These are phyloP conservation scores for Oostethus manadensis DNA, from an alignment of 2,113 vertebrate species.

Conservation along the genomic window DNA sequence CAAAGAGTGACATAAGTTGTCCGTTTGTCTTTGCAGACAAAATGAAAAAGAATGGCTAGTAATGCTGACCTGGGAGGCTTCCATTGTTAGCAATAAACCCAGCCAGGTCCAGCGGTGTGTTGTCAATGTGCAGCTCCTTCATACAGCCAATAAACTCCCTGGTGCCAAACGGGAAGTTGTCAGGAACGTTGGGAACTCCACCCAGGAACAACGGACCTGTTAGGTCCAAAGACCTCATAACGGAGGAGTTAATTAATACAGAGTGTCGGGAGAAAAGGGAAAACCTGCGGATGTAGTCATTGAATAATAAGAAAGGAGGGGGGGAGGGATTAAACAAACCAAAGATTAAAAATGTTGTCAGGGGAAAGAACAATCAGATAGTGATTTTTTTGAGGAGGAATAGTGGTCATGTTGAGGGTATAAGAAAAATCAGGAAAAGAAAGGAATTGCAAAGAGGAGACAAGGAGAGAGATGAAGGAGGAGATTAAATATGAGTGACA, in stretches of 20 bases:
- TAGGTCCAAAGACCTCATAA: constrained; percentile 88
- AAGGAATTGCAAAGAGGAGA: constrained; percentile 18
- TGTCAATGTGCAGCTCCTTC: constrained; percentile 92
- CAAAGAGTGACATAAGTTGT: no score
- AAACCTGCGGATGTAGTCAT: not conserved
- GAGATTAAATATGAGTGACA: constrained; percentile 35
- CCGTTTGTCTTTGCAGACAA: no score
- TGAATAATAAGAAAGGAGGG: constrained; percentile 1
- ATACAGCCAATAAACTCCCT: constrained; percentile 95
- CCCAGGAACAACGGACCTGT: constrained; percentile 94
- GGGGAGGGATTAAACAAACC: constrained; percentile 23
- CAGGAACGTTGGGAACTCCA: constrained; percentile 92
- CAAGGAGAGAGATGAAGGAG: constrained; percentile 25
- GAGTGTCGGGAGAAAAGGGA: constrained; percentile 9
- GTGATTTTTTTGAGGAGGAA: constrained; percentile 3
- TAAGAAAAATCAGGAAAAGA: not conserved
- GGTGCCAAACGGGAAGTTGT: constrained; percentile 89
- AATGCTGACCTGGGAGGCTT: constrained; percentile 79
- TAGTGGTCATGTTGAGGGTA: constrained; percentile 8
- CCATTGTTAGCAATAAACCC: constrained; percentile 94
- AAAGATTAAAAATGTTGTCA: constrained; percentile 34
- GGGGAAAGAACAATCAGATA: constrained; percentile 12
- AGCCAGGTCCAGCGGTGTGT: constrained; percentile 85
- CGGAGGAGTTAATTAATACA: constrained; percentile 10
- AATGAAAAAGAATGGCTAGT: not conserved